A percentile compares a stretch with the other conserved stretches of the same genome.
These are phyloP conservation scores for Eulemur rufifrons DNA, from an alignment of 2,113 vertebrate species.

Conservation along the genomic window DNA sequence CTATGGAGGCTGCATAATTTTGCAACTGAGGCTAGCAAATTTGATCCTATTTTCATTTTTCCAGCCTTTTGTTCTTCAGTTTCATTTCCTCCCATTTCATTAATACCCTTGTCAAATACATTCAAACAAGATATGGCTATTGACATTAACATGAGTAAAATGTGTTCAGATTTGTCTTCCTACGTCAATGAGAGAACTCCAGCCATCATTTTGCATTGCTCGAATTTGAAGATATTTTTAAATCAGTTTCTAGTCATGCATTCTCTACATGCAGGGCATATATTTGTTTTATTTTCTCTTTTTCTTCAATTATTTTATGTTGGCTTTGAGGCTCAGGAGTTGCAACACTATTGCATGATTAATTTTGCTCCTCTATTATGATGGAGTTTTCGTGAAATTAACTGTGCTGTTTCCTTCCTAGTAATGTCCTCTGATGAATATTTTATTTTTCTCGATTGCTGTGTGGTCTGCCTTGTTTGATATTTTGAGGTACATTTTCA, in stretches of 20 bases:
- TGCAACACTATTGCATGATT: constrained; percentile 41
- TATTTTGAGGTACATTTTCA: constrained; percentile 51
- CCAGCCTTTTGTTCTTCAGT: background rate
- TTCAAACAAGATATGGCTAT: background rate
- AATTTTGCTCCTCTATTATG: constrained; percentile 43
- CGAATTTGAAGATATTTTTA: background rate
- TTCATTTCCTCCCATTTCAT: constrained; percentile 26
- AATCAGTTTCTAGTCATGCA: background rate
- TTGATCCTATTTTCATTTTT: background rate
- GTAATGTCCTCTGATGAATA: constrained; percentile 59
- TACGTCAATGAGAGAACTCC: background rate
- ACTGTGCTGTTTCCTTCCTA: constrained; percentile 46
- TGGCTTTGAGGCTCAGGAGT: constrained; percentile 49
- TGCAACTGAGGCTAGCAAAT: background rate
- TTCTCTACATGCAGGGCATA: background rate
- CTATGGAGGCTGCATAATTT: background rate
- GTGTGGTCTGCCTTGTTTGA: constrained; percentile 12
- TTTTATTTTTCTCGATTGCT: constrained; percentile 62
- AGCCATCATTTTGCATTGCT: background rate
- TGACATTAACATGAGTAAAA: background rate
- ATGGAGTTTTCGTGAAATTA: constrained; percentile 48
- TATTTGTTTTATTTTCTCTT: constrained; percentile 58
- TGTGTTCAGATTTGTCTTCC: background rate
- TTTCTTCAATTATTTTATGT: constrained; percentile 54
- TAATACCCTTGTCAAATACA: background rate